A percentile compares a stretch with the other conserved stretches of the same genome.
These are phyloP conservation scores for Acanthosepion lycidas DNA, from an alignment of 2,888 invertebrate species.

Conservation along the genomic window DNA sequence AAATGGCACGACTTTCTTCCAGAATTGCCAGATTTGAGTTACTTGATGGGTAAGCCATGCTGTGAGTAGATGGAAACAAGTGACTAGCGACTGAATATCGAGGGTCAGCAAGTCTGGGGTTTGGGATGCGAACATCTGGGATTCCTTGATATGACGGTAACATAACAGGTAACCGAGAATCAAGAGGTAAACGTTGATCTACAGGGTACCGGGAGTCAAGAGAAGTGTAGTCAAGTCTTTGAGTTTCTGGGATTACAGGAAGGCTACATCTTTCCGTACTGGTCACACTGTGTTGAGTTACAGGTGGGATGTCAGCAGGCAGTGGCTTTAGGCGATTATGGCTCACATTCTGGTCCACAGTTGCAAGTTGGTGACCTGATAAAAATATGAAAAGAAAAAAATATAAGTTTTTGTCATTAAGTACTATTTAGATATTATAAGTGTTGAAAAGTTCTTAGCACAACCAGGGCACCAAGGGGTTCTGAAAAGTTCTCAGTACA, in stretches of 20 bases:
- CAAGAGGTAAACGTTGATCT: conserved; percentile 54
- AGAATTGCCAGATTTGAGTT: conserved; percentile 65
- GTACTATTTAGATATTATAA: no score
- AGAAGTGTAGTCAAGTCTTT: conserved; percentile 57
- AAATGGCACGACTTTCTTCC: conserved; percentile 65
- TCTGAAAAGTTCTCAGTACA: no score
- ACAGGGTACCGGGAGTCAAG: conserved; percentile 56
- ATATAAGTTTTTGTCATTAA: background rate
- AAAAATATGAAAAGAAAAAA: background rate
- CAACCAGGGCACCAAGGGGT: no score
- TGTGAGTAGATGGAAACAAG: conserved; percentile 54
- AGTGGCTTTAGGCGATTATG: conserved; percentile 40
- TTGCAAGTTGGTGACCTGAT: conserved; percentile 40
- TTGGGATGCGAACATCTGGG: conserved; percentile 56
- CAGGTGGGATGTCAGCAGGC: conserved; percentile 23
- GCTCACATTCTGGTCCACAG: conserved; percentile 44
- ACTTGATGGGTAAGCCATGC: conserved; percentile 59
- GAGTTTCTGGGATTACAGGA: conserved; percentile 60
- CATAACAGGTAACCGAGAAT: conserved; percentile 59
- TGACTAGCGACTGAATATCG: conserved; percentile 53
- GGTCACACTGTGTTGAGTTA: conserved; percentile 16
- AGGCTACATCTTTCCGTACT: conserved; percentile 51
- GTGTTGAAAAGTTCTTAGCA: no score
- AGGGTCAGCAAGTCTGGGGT: conserved; percentile 57
- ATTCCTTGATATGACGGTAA: conserved; percentile 57